phyloP scores from a whole-genome alignment of 1,140 invertebrate species.

The Eulimnadia texana region DNA sequence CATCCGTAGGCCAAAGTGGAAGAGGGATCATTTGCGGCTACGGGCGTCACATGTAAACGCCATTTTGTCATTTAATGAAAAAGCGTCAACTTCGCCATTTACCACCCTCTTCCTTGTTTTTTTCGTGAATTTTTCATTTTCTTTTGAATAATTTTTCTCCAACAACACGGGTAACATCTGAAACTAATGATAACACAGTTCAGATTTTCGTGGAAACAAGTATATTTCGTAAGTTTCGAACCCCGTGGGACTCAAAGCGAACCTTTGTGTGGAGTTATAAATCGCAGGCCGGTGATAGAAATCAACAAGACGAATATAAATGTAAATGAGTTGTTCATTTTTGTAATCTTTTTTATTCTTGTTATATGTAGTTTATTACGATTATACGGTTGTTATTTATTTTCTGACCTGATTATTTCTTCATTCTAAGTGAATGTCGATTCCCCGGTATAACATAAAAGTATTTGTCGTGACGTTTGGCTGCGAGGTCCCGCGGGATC shows the following conservation, averaged over 20 bases:
- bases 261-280: conserved; percentile 10
- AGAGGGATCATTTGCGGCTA: conserved; percentile 1
- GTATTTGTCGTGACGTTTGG: neutral
- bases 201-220: too few relatives aligned
- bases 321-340: neutral
- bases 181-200: too few relatives aligned
- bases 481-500: neutral
- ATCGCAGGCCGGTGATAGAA: neutral
- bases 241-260: too few relatives aligned
- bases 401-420: neutral
- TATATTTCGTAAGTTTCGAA: too few relatives aligned
- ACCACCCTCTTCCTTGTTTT: conserved; percentile 2
- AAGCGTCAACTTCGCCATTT: neutral
- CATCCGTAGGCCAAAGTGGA: too few relatives aligned
- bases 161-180: too few relatives aligned
- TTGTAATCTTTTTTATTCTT: neutral
- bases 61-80: conserved; percentile 1
- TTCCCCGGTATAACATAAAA: neutral
- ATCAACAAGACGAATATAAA: conserved; percentile 1
- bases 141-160: too few relatives aligned
- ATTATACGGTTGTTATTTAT: neutral
- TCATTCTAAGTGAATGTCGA: neutral
- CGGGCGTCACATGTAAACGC: neutral
- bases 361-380: too few relatives aligned
- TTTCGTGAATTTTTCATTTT: neutral